Evolutionary conservation across 2,113 vertebrate species (phyloP).

Genomic region (Neoarius graeffei): DNA sequence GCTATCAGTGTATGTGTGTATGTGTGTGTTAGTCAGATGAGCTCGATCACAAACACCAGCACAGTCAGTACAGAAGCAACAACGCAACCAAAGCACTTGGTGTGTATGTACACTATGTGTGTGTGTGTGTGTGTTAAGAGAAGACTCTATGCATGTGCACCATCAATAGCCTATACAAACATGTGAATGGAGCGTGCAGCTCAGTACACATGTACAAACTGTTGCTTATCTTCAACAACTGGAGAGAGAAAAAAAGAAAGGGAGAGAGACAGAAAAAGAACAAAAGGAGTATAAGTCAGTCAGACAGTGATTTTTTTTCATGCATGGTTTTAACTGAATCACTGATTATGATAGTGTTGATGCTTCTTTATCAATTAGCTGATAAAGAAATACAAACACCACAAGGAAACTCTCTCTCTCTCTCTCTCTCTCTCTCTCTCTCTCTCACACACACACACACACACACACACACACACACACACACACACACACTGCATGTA

Average conservation of each 20-base stretch:
- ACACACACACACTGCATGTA: background rate
- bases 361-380: constrained; percentile 34
- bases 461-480: background rate
- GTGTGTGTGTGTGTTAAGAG: constrained; percentile 15
- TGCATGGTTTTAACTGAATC: constrained; percentile 9
- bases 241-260: constrained; percentile 3
- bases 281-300: constrained; percentile 31
- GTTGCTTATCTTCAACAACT: constrained; percentile 40
- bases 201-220: constrained; percentile 48
- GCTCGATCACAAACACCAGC: constrained; percentile 8
- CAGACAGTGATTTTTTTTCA: constrained; percentile 42
- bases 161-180: constrained; percentile 29
- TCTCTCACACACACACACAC: background rate
- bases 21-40: constrained; percentile 8
- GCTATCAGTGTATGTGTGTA: background rate
- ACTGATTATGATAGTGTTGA: constrained; percentile 16
- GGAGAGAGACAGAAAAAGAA: constrained; percentile 9
- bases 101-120: background rate
- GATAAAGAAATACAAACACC: constrained; percentile 34
- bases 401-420: constrained; percentile 40
- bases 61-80: constrained; percentile 10
- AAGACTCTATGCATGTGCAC: constrained; percentile 11
- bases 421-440: constrained; percentile 14
- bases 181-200: constrained; percentile 31
- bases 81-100: constrained; percentile 13